Evolutionary conservation across 2,113 vertebrate species (phyloP), one percentile per base, ranked within the genome.

Genomic region (Solenodon paradoxus): DNA sequence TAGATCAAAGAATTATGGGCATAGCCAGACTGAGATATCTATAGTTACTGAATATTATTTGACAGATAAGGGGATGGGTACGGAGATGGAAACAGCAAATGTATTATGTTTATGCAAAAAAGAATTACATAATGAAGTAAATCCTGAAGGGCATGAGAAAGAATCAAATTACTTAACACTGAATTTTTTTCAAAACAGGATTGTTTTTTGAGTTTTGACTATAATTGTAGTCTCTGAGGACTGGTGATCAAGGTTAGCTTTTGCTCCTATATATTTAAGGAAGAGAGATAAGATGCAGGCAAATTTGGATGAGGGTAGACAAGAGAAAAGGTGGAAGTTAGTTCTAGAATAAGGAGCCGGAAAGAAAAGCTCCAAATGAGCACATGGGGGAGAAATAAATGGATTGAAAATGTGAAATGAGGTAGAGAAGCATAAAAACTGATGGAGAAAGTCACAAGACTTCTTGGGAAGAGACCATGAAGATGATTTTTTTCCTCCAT

Each of bases 71-170:
- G 47, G 66, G 61, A 63, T 7, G 59, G 38, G 9, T 5, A 61
- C 20, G 59, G 30, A 75, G 28, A 80, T 77, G 30, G 57, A 47
- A 75, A 51, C 5, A 20, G 9, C 13, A 61, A 80, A 40, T 5
- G 16, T 32, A 71, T 26, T 26, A 55, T 12, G 12, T 49, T 40
- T 59, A 30, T 47, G 5, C 47, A 72, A 61, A 90, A 75, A 38
- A 92, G 32, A 88, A 81, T 82, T 28, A 87, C 5, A 59, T 85
- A 55, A 66, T 95, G 66, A 92, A 85, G 3, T 68, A 79, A 69
- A 87, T 0, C 7, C 57, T 68, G 38, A 61, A 71, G 3, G 2
- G 30, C 20, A 0, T 2, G 8, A 80, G 64, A 77, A 80, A 88
- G 13, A 24, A 61, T 55, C 22, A 61, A 85, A 15, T 95, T 55